phyloP scores from a whole-genome alignment of 2,113 vertebrate species.

The Cottus gobio region DNA sequence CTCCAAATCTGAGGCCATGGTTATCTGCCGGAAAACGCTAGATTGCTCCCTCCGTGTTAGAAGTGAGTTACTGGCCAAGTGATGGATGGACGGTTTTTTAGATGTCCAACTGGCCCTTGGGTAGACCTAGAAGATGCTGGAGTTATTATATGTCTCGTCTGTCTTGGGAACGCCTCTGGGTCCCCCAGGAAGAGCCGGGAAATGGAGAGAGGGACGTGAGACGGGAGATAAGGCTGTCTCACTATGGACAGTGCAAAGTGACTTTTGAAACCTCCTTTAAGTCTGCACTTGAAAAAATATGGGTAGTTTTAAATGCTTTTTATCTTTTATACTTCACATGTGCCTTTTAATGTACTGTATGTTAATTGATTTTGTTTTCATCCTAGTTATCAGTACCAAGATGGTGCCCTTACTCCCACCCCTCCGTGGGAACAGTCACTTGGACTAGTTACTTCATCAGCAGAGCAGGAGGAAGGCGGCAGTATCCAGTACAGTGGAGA shows the following conservation, averaged over 20 bases:
- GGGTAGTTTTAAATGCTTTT: not conserved
- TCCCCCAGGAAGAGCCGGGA: no score
- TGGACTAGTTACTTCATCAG: constrained; percentile 74
- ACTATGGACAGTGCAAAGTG: not conserved
- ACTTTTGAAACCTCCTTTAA: not conserved
- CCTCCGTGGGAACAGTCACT: constrained; percentile 72
- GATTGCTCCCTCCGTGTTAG: no score
- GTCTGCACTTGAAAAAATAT: not conserved
- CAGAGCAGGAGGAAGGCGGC: constrained; percentile 69
- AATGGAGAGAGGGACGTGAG: not conserved
- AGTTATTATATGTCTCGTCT: no score
- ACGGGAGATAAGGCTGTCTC: not conserved
- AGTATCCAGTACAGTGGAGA: constrained; percentile 24
- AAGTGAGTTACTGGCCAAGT: no score
- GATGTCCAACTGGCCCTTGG: no score
- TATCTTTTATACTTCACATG: not conserved
- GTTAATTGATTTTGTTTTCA: constrained; percentile 2
- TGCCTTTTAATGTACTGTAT: not conserved
- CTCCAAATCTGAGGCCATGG: no score
- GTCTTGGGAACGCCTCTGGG: no score
- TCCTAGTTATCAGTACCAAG: constrained; percentile 48
- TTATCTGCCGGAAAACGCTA: no score
- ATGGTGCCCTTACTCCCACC: constrained; percentile 53
- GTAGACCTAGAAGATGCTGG: no score
- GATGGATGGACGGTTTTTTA: no score